Base-by-base conservation (phyloP, 2,113 vertebrate genomes). In the Grallaria varia region DNA sequence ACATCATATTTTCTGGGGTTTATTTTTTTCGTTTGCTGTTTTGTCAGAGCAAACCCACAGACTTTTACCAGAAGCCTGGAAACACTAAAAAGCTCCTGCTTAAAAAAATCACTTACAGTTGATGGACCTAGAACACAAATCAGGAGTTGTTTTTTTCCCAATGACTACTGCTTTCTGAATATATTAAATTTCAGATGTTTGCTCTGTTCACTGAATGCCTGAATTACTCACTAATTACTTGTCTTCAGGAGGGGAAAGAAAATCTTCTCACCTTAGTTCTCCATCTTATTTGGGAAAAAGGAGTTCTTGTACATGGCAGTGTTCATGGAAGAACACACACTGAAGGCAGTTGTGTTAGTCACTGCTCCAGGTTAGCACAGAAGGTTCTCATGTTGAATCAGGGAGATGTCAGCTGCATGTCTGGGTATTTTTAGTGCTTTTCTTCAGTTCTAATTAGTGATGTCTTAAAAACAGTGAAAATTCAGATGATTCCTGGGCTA, bases 391-490 rank as follows among this genome's bases (percentile, higher is more conserved):
- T 4, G 2, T 45, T 69, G 88, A 80, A 53, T 74, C 83, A 35
- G 63, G 90, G 80, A 88, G 75, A 52, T 94, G 85, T 88, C 95
- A 95, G 85, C 83, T 90, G 88, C 59, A 24, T 13, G 67, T 58
- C 72, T 45, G 45, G 7, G 25, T 94, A 89, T 93, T 96, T 97
- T 95, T 90, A 89, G 86, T 71, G 50, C 27, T 64, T 55, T 80
- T 50, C 92, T 81, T 92, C 52, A 27, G 68, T 86, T 93, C 86
- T 93, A 67, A 89, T 89, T 67, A 84, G 52, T 12, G 13, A 40
- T 27, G 4, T 59, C 77, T 91, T 84, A 80, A 93, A 97, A 83
- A 49, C 63, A 53, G 55, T 19, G 74, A 89, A 85, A 83, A 84
- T 53, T 82, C 50, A 25, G 66, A 44, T 78, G 30, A 37, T 37